Evolutionary conservation across 1,140 invertebrate genomes (phyloP).

Genomic region (Phocides pigmalion): DNA sequence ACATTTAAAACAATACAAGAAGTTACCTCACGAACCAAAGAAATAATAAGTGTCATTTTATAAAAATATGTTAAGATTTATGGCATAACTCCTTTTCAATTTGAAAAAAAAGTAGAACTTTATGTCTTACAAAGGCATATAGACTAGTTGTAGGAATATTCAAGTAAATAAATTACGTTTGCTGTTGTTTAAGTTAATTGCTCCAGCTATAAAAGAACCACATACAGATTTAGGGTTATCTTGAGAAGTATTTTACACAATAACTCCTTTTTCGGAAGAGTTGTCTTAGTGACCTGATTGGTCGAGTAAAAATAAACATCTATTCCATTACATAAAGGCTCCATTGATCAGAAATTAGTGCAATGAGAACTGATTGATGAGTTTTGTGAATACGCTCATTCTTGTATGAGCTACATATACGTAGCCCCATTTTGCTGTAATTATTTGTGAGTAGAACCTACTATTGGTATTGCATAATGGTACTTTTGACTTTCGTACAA

Average conservation of each 20-base stretch:
- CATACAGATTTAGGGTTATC: background rate
- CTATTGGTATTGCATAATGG: background rate
- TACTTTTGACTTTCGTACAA: background rate
- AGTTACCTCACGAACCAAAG: too few species aligned
- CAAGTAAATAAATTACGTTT: too few species aligned
- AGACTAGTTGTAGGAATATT: too few species aligned
- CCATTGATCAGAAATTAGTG: slow-evolving; percentile 62
- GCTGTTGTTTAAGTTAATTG: background rate
- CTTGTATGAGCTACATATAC: slow-evolving; percentile 4
- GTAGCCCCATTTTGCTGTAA: slow-evolving; percentile 7
- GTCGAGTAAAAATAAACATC: slow-evolving; percentile 48
- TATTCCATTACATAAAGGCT: slow-evolving; percentile 48
- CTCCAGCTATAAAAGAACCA: background rate
- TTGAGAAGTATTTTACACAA: background rate
- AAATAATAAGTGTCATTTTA: too few species aligned
- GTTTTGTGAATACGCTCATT: slow-evolving; percentile 51
- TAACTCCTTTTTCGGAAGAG: background rate
- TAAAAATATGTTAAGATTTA: too few species aligned
- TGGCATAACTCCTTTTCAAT: too few species aligned
- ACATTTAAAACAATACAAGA: too few species aligned
- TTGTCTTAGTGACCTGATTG: slow-evolving; percentile 43
- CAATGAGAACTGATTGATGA: slow-evolving; percentile 67
- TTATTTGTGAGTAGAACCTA: slow-evolving; percentile 12
- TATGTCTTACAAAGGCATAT: too few species aligned
- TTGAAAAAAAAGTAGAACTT: too few species aligned